Conservation (phyloP, 2,113 vertebrate genomes). For the Proterorhinus semilunaris region DNA sequence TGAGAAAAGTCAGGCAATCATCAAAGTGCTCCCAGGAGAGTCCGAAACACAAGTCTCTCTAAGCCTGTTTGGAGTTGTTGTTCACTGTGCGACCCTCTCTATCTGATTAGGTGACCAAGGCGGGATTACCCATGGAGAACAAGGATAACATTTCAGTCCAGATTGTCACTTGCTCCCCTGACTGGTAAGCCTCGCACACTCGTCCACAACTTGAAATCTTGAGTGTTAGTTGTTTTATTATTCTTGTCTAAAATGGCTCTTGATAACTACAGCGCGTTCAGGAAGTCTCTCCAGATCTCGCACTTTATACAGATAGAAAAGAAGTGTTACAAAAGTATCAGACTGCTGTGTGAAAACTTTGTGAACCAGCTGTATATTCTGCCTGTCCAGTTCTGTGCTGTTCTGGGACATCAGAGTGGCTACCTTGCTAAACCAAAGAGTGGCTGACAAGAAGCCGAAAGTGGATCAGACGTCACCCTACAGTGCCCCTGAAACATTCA, state of each 20-base stretch:
- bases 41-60: background rate
- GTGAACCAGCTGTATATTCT: background rate
- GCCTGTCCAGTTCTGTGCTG: conserved; percentile 76
- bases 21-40: conserved; percentile 19
- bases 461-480: conserved; percentile 58
- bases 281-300: no score
- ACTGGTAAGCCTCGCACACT: conserved; percentile 75
- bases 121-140: conserved; percentile 78
- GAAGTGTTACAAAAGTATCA: no score
- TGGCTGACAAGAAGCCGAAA: conserved; percentile 59
- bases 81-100: conserved; percentile 21
- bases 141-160: conserved; percentile 75
- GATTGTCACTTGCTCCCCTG: conserved; percentile 86
- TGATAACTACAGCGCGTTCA: no score
- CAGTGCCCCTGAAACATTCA: conserved; percentile 75
- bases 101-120: conserved; percentile 74
- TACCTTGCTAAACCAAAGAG: conserved; percentile 30
- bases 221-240: background rate
- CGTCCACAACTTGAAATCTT: background rate
- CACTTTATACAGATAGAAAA: no score
- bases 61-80: conserved; percentile 8
- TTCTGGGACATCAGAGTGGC: conserved; percentile 87
- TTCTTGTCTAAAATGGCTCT: background rate
- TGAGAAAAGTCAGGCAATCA: conserved; percentile 42
- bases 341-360: no score